Base-by-base conservation (phyloP, 1,140 invertebrate genomes). In the Adelges cooleyi region DNA sequence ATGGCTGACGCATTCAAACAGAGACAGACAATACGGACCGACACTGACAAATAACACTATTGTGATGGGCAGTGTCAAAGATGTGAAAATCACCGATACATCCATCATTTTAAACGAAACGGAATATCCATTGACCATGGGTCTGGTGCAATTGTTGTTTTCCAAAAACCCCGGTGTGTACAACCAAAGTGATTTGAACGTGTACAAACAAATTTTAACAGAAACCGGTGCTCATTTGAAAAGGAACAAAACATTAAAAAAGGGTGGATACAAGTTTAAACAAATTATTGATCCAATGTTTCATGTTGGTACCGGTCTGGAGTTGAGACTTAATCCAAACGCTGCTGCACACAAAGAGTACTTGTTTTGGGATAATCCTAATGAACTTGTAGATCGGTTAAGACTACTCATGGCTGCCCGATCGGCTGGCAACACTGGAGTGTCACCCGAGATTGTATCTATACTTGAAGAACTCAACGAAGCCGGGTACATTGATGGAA, bases 391-490 rank as follows among this genome's bases (percentile, higher is more conserved):
- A 11, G 71, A 73, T 29, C 69, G 73, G 62, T 65, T 76, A 13
- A 56, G 70, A 36, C 54, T 76, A 38, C 44, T 76, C 3, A 56
- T 73, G 17, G 71, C 72, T 23, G 74, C 73, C 15, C 68, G 71
- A 49, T 46, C 44, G n/a, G 74, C 73, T 51, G 74, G 74, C 6
- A 71, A 75, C 67, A 70, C 46, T 9, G 71, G 68, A 53, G 68
- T 73, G 65, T 62, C 72, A 46, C 75, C 75, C 70, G 73, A 77
- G 72, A 76, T 77, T 62, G 65, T 71, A 17, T 72, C 71, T 18
- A 76, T 75, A 23, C 67, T 76, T 15, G 71, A 76, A 68, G 74
- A 75, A 67, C 68, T 73, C 27, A 50, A 67, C n/a, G 71, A 73
- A 66, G 70, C 68, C 38, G 40, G 65, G 9, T 40, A 40, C 38